Conservation (phyloP, 2,888 invertebrate species). For the Apomyelois bistriatella region DNA sequence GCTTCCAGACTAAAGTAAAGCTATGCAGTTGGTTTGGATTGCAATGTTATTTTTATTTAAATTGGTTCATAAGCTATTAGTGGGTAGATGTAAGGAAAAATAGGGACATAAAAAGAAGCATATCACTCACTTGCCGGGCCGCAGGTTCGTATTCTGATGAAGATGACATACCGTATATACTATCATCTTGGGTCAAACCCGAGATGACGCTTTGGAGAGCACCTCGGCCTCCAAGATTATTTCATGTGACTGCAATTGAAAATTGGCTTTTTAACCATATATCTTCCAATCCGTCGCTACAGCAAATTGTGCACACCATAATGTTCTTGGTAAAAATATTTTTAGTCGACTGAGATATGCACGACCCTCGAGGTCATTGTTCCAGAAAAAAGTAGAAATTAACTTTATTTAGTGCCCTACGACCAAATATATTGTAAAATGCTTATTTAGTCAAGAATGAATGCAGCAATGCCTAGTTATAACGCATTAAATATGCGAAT, state of each 20-base stretch:
- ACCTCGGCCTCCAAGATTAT: constrained; percentile 69
- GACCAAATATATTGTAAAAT: constrained; percentile 57
- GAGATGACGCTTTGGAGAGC: constrained; percentile 73
- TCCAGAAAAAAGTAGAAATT: constrained; percentile 62
- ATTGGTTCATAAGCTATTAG: neutral
- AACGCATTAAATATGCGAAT: constrained; percentile 57
- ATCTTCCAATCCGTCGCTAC: constrained; percentile 53
- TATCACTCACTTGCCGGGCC: constrained; percentile 76
- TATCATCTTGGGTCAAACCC: constrained; percentile 79
- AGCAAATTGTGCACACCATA: constrained; percentile 54
- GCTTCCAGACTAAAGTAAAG: neutral
- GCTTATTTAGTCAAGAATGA: constrained; percentile 40
- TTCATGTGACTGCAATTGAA: constrained; percentile 76
- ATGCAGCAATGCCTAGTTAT: constrained; percentile 37
- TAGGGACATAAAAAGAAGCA: constrained; percentile 22
- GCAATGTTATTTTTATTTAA: neutral
- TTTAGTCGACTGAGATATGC: constrained; percentile 66
- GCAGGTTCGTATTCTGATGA: constrained; percentile 74
- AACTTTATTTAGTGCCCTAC: constrained; percentile 57
- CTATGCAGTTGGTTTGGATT: too few relatives aligned
- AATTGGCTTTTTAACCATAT: constrained; percentile 65
- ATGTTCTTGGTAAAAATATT: constrained; percentile 67
- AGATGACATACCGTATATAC: constrained; percentile 77
- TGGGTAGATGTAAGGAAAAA: neutral
- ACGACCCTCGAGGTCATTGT: constrained; percentile 74